Base-by-base conservation (phyloP, 2,113 vertebrate genomes). In the Prionailurus viverrinus region DNA sequence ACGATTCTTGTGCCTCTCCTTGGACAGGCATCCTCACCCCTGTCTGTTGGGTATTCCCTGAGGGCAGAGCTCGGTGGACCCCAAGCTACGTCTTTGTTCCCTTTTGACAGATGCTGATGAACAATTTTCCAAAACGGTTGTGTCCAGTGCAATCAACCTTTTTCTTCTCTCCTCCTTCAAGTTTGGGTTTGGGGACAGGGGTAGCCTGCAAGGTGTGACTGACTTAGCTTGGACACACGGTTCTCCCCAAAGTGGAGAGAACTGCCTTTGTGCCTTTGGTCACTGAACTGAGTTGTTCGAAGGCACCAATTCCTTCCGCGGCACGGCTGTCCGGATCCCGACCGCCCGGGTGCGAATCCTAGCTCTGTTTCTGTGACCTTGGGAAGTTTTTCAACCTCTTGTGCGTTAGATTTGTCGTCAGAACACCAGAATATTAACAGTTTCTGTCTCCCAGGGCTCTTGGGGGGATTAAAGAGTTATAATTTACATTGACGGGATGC, bases 231-330 rank as follows among this genome's bases (percentile, higher is more conserved):
- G 39, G 16, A 16, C 65, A 89, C 87, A 11, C 31, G 63, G 53
- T 45, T 90, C 33, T 69, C 94, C 73, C 29, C 84, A 65, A 58
- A 91, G 39, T 65, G 29, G 33, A 23, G 71, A 85, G 55, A 36
- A 36, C 16, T 91, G 85, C 66, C 68, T 84, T 95, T 81, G 5
- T 86, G 69, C 68, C 92, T 58, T 66, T 84, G 80, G 68, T 74
- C 79, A 69, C 41, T 41, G 61, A 80, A 7, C 41, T 94, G 19
- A 65, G 25, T 55, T 76, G 1, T 63, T 18, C 73, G 31, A 81
- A 41, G 65, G 48, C 27, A 33, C 31, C 6, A 3, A 63, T 48
- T 27, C 48, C 51, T 69, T 19, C 90, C 25, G 10, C 66, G 27
- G 41, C 66, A 53, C 48, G 53, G 58, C 94, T 80, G 29, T 16